Percentiles rank a stretch among this genome's conserved stretches.
Evolutionary conservation across 1,140 invertebrate genomes (phyloP).

Genomic region (Hermatobates lingyangjiaoensis): DNA sequence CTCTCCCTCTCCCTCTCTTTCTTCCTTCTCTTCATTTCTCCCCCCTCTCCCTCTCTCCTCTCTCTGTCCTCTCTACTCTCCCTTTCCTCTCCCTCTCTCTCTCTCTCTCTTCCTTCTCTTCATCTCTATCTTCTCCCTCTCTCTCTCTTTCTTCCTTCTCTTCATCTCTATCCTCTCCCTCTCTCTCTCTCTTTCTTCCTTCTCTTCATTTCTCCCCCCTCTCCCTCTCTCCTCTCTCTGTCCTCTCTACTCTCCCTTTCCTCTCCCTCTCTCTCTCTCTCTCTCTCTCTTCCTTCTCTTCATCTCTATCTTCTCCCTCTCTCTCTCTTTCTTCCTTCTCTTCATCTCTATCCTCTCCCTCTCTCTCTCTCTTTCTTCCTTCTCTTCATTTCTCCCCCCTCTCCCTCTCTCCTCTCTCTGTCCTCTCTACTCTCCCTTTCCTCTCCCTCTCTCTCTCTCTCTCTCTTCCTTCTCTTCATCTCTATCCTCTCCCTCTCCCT

Average conservation of each 20-base stretch:
- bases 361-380: neutral
- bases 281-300: neutral
- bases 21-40: neutral
- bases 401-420: neutral
- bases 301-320: neutral
- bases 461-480: neutral
- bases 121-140: neutral
- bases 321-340: slow-evolving; percentile 2
- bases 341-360: neutral
- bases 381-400: neutral
- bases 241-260: neutral
- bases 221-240: neutral
- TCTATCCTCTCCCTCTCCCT: neutral
- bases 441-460: neutral
- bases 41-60: too few species aligned
- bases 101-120: neutral
- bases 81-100: neutral
- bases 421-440: neutral
- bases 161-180: neutral
- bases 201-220: neutral
- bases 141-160: neutral
- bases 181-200: neutral
- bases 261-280: neutral
- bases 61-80: neutral
- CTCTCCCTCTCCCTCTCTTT: neutral